Conservation (phyloP, 2,113 vertebrate species). For the Etheostoma spectabile region DNA sequence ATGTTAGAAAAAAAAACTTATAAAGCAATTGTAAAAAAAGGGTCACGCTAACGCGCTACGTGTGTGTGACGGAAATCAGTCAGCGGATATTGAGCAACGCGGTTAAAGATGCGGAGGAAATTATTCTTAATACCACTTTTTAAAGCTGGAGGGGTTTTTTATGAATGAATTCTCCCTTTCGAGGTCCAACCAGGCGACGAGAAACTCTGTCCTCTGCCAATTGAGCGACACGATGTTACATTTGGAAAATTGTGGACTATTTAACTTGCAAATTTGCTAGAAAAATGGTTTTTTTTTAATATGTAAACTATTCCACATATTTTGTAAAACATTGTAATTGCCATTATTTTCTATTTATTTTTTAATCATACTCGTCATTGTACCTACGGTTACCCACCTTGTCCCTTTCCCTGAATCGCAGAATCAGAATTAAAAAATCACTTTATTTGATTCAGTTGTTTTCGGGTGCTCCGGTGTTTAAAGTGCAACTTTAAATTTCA, state of each 20-base stretch:
- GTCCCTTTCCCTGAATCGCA: conserved; percentile 55
- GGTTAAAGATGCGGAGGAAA: conserved; percentile 27
- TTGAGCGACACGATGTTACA: conserved; percentile 54
- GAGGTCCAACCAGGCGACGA: conserved; percentile 38
- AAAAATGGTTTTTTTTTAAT: conserved; percentile 71
- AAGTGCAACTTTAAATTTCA: too few species aligned
- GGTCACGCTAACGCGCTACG: conserved; percentile 64
- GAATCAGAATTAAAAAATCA: conserved; percentile 67
- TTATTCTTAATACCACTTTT: conserved; percentile 61
- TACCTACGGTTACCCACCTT: conserved; percentile 64
- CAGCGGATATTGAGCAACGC: conserved; percentile 35
- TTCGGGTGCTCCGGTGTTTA: neutral
- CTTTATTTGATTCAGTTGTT: conserved; percentile 60
- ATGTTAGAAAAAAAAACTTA: conserved; percentile 51
- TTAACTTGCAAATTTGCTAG: conserved; percentile 68
- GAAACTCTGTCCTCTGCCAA: conserved; percentile 30
- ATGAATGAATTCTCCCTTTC: conserved; percentile 41
- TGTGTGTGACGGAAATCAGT: conserved; percentile 50
- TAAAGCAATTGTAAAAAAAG: conserved; percentile 50
- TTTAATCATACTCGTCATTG: conserved; percentile 76
- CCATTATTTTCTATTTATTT: conserved; percentile 83
- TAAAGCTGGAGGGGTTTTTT: conserved; percentile 39
- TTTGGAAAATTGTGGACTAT: conserved; percentile 64
- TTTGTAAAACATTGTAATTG: conserved; percentile 84
- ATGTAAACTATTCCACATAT: conserved; percentile 84